phyloP scores from a whole-genome alignment of 2,113 vertebrate species.

The Nicator chloris region DNA sequence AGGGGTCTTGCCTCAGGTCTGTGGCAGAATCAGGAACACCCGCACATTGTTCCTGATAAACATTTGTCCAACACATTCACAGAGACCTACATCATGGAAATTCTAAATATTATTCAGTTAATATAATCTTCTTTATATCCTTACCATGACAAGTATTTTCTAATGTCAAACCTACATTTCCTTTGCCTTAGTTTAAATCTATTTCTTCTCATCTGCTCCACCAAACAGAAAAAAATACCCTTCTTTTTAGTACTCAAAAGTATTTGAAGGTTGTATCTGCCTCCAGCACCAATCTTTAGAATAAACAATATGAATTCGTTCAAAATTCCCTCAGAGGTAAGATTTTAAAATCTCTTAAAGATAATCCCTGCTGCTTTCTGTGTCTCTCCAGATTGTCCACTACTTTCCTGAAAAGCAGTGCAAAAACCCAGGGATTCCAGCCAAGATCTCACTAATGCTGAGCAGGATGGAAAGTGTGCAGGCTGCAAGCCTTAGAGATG shows the following conservation, averaged over 20 bases:
- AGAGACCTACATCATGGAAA: background rate
- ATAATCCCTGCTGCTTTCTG: background rate
- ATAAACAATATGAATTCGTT: background rate
- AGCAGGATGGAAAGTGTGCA: background rate
- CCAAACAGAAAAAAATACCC: background rate
- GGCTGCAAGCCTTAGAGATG: background rate
- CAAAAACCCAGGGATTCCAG: background rate
- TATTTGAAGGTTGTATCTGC: background rate
- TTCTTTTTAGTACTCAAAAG: background rate
- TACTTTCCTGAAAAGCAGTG: background rate
- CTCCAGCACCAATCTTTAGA: background rate
- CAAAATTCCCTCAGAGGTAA: background rate
- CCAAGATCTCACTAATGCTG: background rate
- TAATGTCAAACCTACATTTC: background rate
- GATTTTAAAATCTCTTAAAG: background rate
- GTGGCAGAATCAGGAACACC: background rate
- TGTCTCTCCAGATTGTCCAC: background rate
- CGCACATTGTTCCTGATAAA: background rate
- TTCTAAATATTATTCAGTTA: background rate
- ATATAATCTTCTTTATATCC: background rate
- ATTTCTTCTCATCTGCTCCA: background rate
- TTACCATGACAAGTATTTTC: background rate
- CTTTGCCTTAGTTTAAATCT: background rate
- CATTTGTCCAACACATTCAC: background rate
- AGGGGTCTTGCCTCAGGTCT: background rate